A percentile compares a stretch with the other conserved stretches of the same genome.
Evolutionary conservation across 2,888 invertebrate species (phyloP).

Genomic region (Hermaeophaga mercurialis): DNA sequence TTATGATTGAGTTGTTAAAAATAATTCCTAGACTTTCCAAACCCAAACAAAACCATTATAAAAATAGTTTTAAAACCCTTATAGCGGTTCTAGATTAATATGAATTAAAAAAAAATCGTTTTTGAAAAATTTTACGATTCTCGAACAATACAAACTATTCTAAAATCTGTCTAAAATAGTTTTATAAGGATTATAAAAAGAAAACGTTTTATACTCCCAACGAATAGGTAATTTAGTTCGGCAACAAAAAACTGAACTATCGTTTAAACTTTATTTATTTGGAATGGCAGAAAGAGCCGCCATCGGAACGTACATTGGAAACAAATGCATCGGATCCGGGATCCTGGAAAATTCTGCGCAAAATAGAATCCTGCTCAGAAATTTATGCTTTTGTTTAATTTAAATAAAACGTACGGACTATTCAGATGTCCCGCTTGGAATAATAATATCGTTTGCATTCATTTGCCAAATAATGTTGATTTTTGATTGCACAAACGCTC

Average conservation of each 20-base stretch:
- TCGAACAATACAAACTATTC: too few species aligned
- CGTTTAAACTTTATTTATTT: not conserved
- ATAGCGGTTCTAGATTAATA: too few species aligned
- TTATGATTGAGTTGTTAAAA: too few species aligned
- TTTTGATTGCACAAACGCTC: not conserved
- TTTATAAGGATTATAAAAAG: too few species aligned
- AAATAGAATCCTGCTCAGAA: constrained; percentile 19
- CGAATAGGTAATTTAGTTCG: constrained; percentile 8
- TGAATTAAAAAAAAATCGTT: too few species aligned
- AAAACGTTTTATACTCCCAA: constrained; percentile 3
- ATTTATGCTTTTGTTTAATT: constrained; percentile 30
- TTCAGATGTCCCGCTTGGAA: constrained; percentile 11
- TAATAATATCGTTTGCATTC: constrained; percentile 21
- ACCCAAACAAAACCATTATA: too few species aligned
- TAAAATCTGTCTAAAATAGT: too few species aligned
- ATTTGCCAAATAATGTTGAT: constrained; percentile 10
- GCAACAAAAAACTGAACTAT: constrained; percentile 2
- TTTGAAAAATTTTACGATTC: too few species aligned
- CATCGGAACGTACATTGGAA: constrained; percentile 25
- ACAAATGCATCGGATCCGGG: constrained; percentile 26
- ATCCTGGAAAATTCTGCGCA: constrained; percentile 13
- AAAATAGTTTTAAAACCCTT: too few species aligned
- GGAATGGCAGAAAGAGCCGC: constrained; percentile 18
- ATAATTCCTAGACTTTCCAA: too few species aligned
- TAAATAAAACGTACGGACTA: constrained; percentile 26